These are phyloP conservation scores for Volucella zonaria DNA, from an alignment of 2,888 invertebrate species.

Conservation along the genomic window DNA sequence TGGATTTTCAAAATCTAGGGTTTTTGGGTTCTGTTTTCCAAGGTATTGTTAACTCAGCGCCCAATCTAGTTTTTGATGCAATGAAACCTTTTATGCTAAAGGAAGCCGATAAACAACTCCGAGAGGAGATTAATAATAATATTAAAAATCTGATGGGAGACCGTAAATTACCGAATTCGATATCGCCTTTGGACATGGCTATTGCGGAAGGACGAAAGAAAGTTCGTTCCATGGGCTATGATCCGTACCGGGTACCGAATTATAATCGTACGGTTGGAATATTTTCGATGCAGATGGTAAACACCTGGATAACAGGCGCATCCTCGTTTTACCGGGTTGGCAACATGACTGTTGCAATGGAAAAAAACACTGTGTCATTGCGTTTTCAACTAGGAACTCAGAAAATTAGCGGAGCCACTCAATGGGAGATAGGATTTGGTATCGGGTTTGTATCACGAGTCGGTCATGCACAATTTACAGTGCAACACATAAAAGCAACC, in stretches of 20 bases:
- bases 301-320: slow-evolving; percentile 91
- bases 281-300: slow-evolving; percentile 87
- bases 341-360: slow-evolving; percentile 88
- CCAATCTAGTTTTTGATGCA: slow-evolving; percentile 91
- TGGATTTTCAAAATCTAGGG: slow-evolving; percentile 92
- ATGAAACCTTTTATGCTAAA: slow-evolving; percentile 92
- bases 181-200: slow-evolving; percentile 92
- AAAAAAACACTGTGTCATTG: slow-evolving; percentile 86
- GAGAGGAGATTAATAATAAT: slow-evolving; percentile 89
- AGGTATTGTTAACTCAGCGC: slow-evolving; percentile 91
- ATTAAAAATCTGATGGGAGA: slow-evolving; percentile 87
- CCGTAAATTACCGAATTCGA: slow-evolving; percentile 91
- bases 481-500: slow-evolving; percentile 90
- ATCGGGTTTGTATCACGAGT: slow-evolving; percentile 87
- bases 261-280: slow-evolving; percentile 89
- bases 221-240: slow-evolving; percentile 86
- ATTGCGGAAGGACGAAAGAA: slow-evolving; percentile 89
- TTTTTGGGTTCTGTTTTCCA: slow-evolving; percentile 88
- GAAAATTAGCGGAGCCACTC: slow-evolving; percentile 88
- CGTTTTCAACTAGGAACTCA: slow-evolving; percentile 90
- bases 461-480: slow-evolving; percentile 89
- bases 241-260: slow-evolving; percentile 90
- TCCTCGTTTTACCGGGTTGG: slow-evolving; percentile 92
- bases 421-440: slow-evolving; percentile 89
- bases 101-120: slow-evolving; percentile 89